Conservation (phyloP, 2,888 invertebrate species). For the Temnothorax rugatulus region DNA sequence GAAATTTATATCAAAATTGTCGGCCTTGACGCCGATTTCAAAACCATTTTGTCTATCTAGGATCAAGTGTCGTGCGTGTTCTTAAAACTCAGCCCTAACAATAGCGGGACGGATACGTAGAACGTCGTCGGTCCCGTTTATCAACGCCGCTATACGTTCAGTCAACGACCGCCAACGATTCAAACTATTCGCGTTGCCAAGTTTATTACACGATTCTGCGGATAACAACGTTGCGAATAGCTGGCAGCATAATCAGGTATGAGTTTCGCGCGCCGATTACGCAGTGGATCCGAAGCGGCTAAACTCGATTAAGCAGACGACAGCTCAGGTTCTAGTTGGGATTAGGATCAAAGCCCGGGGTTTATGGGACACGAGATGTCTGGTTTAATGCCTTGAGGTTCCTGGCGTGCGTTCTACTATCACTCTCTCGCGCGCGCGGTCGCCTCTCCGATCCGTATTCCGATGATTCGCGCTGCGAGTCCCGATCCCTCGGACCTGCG, state of each 20-base stretch:
- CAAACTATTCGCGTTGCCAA: conserved; percentile 53
- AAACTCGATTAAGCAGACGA: conserved; percentile 70
- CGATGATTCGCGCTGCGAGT: conserved; percentile 65
- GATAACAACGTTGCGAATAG: conserved; percentile 57
- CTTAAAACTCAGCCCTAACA: neutral
- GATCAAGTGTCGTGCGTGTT: neutral
- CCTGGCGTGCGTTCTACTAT: conserved; percentile 47
- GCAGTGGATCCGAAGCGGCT: conserved; percentile 43
- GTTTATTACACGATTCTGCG: conserved; percentile 38
- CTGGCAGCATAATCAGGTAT: conserved; percentile 59
- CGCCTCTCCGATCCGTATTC: conserved; percentile 48
- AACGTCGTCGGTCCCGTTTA: conserved; percentile 24
- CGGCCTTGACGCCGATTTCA: neutral
- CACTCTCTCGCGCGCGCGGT: conserved; percentile 16
- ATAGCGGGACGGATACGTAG: neutral
- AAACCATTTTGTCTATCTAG: neutral
- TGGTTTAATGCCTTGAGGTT: conserved; percentile 70
- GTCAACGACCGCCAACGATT: conserved; percentile 39
- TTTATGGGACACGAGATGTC: conserved; percentile 56
- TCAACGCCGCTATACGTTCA: conserved; percentile 32
- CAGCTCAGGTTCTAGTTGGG: conserved; percentile 64
- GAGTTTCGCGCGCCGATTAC: conserved; percentile 63
- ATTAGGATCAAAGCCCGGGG: conserved; percentile 73
- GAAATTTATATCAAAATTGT: neutral
- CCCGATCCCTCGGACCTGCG: conserved; percentile 64